A percentile compares a stretch with the other conserved stretches of the same genome.
phyloP scores from a whole-genome alignment of 2,888 invertebrate species.

The Ferdinandea cuprea region DNA sequence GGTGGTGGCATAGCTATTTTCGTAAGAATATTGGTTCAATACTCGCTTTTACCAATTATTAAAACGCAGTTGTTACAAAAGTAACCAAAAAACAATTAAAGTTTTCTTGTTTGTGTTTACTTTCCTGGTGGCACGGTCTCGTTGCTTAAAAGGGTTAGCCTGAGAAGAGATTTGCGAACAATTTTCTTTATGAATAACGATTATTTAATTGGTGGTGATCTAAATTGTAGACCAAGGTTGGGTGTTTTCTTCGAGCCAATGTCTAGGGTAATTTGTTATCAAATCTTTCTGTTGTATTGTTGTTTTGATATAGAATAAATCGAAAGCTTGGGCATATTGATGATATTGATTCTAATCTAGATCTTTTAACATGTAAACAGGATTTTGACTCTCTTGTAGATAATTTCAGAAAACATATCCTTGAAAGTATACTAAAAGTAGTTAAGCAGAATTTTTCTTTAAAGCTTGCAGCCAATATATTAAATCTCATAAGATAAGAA shows the following conservation, averaged over 20 bases:
- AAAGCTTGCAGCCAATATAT: neutral
- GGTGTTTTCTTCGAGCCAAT: too few relatives aligned
- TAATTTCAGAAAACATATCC: too few relatives aligned
- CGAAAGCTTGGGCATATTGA: too few relatives aligned
- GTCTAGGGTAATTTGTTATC: neutral
- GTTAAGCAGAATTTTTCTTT: neutral
- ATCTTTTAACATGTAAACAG: too few relatives aligned
- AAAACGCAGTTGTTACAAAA: slow-evolving; percentile 2
- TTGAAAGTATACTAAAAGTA: neutral
- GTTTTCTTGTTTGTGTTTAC: neutral
- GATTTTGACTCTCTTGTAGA: too few relatives aligned
- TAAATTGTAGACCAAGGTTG: neutral
- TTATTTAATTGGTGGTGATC: neutral
- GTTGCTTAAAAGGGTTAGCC: neutral
- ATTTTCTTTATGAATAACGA: neutral
- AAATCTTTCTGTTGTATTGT: too few relatives aligned
- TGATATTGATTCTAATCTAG: neutral
- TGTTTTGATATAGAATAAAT: too few relatives aligned
- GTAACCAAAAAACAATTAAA: neutral
- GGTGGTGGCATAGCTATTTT: slow-evolving; percentile 23
- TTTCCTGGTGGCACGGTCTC: neutral
- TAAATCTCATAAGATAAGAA: slow-evolving; percentile 1
- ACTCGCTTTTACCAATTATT: neutral
- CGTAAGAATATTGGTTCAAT: slow-evolving; percentile 10
- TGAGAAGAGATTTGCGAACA: neutral